phyloP scores from a whole-genome alignment of 2,888 invertebrate species.

The Gandaritis pyraliata region DNA sequence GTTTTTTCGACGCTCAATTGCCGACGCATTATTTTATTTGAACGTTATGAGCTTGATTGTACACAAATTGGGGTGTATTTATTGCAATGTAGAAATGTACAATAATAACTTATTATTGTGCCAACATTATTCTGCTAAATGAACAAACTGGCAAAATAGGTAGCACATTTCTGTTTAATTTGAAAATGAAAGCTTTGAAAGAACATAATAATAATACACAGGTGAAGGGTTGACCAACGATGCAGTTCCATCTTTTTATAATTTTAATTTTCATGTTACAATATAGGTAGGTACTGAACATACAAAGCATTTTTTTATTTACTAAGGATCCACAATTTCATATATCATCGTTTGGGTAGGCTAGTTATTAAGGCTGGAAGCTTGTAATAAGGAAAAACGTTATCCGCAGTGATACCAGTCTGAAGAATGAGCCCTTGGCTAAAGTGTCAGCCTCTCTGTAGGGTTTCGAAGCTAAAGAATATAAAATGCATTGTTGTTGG shows the following conservation, averaged over 20 bases:
- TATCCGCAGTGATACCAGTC: conserved; percentile 54
- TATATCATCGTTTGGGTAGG: conserved; percentile 58
- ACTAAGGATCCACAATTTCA: too few species aligned
- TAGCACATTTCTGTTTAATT: not conserved
- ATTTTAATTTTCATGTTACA: too few species aligned
- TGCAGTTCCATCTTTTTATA: too few species aligned
- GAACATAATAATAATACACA: too few species aligned
- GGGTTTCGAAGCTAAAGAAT: not conserved
- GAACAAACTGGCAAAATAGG: not conserved
- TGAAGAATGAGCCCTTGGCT: conserved; percentile 58
- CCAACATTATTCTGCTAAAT: not conserved
- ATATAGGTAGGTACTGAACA: too few species aligned
- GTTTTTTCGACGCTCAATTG: conserved; percentile 54
- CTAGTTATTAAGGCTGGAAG: conserved; percentile 56
- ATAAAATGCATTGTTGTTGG: not conserved
- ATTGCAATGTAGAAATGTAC: conserved; percentile 14
- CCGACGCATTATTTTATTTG: conserved; percentile 50
- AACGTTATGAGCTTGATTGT: conserved; percentile 48
- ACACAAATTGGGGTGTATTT: conserved; percentile 50
- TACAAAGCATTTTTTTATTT: too few species aligned
- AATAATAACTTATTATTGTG: not conserved
- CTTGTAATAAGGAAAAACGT: conserved; percentile 71
- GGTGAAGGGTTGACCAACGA: too few species aligned
- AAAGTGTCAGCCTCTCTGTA: conserved; percentile 22
- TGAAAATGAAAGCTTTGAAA: too few species aligned